These are phyloP conservation scores for Meiosimyza platycephala DNA, from an alignment of 2,888 invertebrate genomes.

Conservation along the genomic window DNA sequence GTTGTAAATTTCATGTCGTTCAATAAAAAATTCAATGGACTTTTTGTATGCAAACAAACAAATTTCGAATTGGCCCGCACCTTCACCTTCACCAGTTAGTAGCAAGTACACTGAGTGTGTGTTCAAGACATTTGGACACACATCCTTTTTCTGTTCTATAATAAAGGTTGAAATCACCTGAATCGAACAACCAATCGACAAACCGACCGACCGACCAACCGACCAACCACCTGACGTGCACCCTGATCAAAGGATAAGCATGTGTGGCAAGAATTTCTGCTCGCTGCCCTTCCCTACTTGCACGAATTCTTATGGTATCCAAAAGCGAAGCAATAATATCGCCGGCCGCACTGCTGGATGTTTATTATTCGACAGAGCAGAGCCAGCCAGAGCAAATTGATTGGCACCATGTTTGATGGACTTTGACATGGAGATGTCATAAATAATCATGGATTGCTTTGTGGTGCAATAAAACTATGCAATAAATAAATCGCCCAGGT, in stretches of 20 bases:
- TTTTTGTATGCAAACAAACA: constrained; percentile 26
- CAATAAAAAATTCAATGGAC: constrained; percentile 39
- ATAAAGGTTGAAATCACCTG: too few species aligned
- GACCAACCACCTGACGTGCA: background rate
- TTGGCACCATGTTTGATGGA: constrained; percentile 57
- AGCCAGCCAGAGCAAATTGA: constrained; percentile 26
- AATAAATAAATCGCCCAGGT: constrained; percentile 26
- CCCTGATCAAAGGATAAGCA: background rate
- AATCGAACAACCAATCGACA: too few species aligned
- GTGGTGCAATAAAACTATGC: constrained; percentile 19
- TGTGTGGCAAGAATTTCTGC: background rate
- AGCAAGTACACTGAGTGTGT: too few species aligned
- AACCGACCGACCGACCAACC: background rate
- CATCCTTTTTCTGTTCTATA: too few species aligned
- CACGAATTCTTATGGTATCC: too few species aligned
- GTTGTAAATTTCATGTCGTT: constrained; percentile 47
- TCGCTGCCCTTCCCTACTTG: too few species aligned
- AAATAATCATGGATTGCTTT: constrained; percentile 47
- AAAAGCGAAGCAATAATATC: background rate
- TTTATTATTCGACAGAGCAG: constrained; percentile 26
- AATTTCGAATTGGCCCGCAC: constrained; percentile 22
- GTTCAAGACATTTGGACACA: too few species aligned
- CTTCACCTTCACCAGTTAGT: constrained; percentile 17
- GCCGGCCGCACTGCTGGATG: constrained; percentile 22
- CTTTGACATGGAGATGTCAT: constrained; percentile 64